Evolutionary conservation across 2,888 invertebrate species (phyloP), one percentile per base, ranked within the genome.

Genomic region (Cosmopolites sordidus): DNA sequence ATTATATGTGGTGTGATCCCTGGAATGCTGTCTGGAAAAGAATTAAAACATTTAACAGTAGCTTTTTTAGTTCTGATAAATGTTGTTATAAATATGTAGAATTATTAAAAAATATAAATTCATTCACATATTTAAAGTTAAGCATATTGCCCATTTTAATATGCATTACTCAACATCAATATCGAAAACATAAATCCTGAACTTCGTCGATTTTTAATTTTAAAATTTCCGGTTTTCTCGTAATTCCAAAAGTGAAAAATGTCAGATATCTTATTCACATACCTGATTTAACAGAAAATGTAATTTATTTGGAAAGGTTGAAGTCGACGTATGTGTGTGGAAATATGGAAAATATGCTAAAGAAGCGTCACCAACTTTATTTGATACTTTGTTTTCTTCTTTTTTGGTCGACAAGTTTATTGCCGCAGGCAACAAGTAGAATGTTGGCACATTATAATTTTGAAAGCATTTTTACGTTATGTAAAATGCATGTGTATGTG

Each of bases 301-400:
- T 61, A 63, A 64, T 63, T 62, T 62, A 53, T 49, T 57, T 37
- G 48, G 40, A 53, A 30, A 38, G 53, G 37, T 47, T 43, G 37
- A 33, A 53, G 43, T 47, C 38, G 46, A 46, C 45, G 44, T 46
- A 51, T 49, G 45, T 46, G 43, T 51, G 41, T 29, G 56, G 12
- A 39, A 45, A 49, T 54, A 45, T n/a, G 54, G 37, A 48, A 45
- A 54, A 54, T 54, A 54, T 53, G 53, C 30, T 48, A 53, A 53
- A 44, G 47, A 53, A 48, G 45, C 48, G 45, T 48, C 48, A 47
- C 38, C 29, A 53, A 49, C 45, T 63, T 58, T 63, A 63, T 62
- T 62, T 60, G 62, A 62, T 60, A 64, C 64, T 60, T 60, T 59
- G 58, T 62, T 59, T 62, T 54, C 48, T 57, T 58, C 56, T 4